These are phyloP conservation scores for Pitta sordida DNA, from an alignment of 2,113 vertebrate genomes.

Conservation along the genomic window DNA sequence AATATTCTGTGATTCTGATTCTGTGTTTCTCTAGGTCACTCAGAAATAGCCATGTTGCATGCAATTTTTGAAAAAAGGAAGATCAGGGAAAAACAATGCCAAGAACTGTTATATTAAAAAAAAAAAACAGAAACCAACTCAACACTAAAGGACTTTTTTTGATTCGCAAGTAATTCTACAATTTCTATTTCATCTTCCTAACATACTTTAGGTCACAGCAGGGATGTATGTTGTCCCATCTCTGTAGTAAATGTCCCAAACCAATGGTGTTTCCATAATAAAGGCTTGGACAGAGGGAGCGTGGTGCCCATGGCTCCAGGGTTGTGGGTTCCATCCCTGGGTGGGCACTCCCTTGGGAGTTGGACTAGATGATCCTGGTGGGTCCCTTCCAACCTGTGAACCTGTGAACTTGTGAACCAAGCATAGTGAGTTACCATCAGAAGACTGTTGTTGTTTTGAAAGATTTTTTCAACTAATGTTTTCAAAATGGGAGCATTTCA, in stretches of 20 bases:
- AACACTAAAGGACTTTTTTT: not conserved
- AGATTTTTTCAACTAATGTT: not conserved
- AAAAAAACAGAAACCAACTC: too few species aligned
- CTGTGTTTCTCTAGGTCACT: not conserved
- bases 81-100: not conserved
- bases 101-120: not conserved
- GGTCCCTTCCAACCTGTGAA: too few species aligned
- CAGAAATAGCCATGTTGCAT: not conserved
- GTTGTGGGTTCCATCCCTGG: too few species aligned
- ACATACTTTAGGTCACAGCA: not conserved
- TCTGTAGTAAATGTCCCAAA: not conserved
- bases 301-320: too few species aligned
- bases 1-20: too few species aligned
- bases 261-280: not conserved
- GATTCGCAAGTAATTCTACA: not conserved
- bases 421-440: not conserved
- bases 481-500: not conserved
- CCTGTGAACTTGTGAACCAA: too few species aligned
- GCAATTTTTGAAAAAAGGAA: not conserved
- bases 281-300: too few species aligned
- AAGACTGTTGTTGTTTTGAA: not conserved
- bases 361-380: too few species aligned
- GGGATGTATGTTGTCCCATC: accelerated
- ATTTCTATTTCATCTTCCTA: not conserved
- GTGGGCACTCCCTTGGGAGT: too few species aligned